These are phyloP conservation scores for Dermatemys mawii DNA, from an alignment of 2,113 vertebrate species.

Conservation along the genomic window DNA sequence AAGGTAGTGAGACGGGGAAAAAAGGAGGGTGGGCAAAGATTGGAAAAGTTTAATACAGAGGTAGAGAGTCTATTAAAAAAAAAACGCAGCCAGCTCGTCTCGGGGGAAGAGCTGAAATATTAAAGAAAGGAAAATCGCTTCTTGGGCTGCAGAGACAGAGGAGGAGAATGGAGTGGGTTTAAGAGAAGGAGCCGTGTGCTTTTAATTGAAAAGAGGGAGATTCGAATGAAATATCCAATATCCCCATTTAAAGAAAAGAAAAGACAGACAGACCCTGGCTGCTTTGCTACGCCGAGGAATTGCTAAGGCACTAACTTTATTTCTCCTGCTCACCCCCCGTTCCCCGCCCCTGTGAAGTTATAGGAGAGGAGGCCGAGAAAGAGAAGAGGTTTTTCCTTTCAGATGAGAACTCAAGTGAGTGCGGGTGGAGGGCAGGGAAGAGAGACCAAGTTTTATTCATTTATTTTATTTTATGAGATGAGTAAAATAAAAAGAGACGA, in stretches of 20 bases:
- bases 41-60: constrained; percentile 69
- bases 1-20: constrained; percentile 22
- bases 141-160: constrained; percentile 39
- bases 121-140: constrained; percentile 70
- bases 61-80: constrained; percentile 63
- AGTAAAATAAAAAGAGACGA: constrained; percentile 68
- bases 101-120: constrained; percentile 64
- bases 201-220: constrained; percentile 72
- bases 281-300: constrained; percentile 32
- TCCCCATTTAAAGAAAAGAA: constrained; percentile 60
- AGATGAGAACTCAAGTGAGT: constrained; percentile 40
- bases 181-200: constrained; percentile 56
- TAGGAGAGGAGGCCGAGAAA: constrained; percentile 47
- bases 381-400: constrained; percentile 41
- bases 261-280: constrained; percentile 40
- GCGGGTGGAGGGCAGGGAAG: constrained; percentile 24
- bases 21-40: constrained; percentile 30
- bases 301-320: constrained; percentile 54
- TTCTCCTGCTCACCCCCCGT: not conserved
- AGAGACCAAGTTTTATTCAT: constrained; percentile 66
- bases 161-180: constrained; percentile 42
- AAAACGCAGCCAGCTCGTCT: constrained; percentile 1
- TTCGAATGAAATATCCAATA: constrained; percentile 74
- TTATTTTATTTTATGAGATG: constrained; percentile 74
- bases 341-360: constrained; percentile 31